These are phyloP conservation scores for Sphaerodactylus townsendi DNA, from an alignment of 2,113 vertebrate genomes.

Conservation along the genomic window DNA sequence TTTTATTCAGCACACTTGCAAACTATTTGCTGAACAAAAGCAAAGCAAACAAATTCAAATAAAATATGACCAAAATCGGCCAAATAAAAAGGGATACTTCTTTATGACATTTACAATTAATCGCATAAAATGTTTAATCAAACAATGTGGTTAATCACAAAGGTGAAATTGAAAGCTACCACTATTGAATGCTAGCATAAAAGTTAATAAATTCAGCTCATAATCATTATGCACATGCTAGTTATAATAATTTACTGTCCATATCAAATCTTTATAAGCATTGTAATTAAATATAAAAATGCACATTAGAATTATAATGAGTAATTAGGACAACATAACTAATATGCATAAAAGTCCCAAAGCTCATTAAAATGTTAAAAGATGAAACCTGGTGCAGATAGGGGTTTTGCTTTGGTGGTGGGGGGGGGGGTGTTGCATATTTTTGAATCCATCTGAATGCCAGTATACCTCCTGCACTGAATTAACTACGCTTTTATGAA, in stretches of 20 bases:
- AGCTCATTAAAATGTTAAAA: conserved; percentile 79
- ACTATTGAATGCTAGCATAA: conserved; percentile 70
- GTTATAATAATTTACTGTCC: conserved; percentile 84
- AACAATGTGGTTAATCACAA: conserved; percentile 73
- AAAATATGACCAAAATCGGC: conserved; percentile 55
- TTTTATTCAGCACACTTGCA: conserved; percentile 34
- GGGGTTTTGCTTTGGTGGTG: no score
- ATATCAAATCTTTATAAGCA: conserved; percentile 83
- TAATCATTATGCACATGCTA: conserved; percentile 76
- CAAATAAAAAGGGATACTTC: conserved; percentile 16
- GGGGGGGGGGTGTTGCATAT: no score
- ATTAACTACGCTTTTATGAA: conserved; percentile 38
- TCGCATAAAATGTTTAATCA: conserved; percentile 75
- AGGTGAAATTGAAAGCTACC: conserved; percentile 77
- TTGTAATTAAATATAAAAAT: conserved; percentile 87
- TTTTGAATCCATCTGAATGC: conserved; percentile 29
- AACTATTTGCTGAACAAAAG: conserved; percentile 51
- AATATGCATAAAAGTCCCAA: conserved; percentile 75
- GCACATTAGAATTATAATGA: conserved; percentile 83
- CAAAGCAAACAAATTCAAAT: conserved; percentile 46
- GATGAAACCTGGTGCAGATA: conserved; percentile 67
- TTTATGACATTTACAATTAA: conserved; percentile 71
- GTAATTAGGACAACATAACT: conserved; percentile 81
- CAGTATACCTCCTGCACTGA: background rate
- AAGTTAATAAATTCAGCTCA: conserved; percentile 82